Evolutionary conservation across 2,797 vertebrate genomes (phyloP), one percentile per base, ranked within the genome.

Genomic region (Neoniphon sammara): DNA sequence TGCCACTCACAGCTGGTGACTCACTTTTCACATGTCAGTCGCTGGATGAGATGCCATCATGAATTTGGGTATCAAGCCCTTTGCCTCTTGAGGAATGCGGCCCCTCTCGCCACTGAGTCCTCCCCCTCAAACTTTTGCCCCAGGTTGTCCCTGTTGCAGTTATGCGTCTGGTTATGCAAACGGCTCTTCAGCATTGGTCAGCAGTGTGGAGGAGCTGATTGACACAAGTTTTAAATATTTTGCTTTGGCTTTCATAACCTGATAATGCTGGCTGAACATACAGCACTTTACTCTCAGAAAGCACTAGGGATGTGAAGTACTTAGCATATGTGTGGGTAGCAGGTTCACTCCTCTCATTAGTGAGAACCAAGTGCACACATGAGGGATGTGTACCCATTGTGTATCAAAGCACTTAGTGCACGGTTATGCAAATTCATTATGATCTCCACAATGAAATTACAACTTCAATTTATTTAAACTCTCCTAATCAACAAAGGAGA

Each of bases 21-120:
- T 89, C 87, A 86, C 52, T 78, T 75, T 72, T 82, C 66, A 86
- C 56, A 88, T 76, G 87, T 83, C 78, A 61, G 82, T 23, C 49
- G 61, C 69, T 63, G 76, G 75, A 87, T 18, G 7, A 82, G 78
- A 83, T 77, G 73, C 73, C 83, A 80, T 82, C 69, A 71, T 76
- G 70, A 63, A 72, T 90, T 87, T 85, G 65, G 70, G 49, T 10
- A 6, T 9, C 50, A 39, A 27, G 20, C 59, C 25, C n/a, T 30
- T 70, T 3, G 7, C 52, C 54, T 85, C 42, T 53, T 66, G n/a
- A 71, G 67, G 53, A 78, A 62, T 44, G 60, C 58, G 10, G 8
- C 49, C 56, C 64, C 63, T 4, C 25, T 1, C 71, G 54, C 60
- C 61, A 65, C 25, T 1, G 50, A 74, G 63, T 87, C 39, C 27